A percentile compares a stretch with the other conserved stretches of the same genome.
These are phyloP conservation scores for Planococcus citri DNA, from an alignment of 1,140 invertebrate species.

Conservation along the genomic window DNA sequence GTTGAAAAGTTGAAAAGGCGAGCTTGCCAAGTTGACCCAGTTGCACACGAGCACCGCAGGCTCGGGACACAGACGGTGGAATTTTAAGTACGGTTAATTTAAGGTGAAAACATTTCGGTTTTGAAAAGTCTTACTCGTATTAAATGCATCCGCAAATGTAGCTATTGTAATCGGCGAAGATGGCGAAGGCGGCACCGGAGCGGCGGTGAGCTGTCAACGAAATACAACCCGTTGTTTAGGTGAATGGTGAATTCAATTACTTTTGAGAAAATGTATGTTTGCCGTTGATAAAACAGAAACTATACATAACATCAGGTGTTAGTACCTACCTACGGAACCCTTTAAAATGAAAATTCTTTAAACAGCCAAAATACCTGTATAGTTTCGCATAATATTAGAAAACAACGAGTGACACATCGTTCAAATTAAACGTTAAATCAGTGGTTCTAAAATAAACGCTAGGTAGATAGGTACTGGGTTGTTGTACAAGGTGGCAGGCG, in stretches of 20 bases:
- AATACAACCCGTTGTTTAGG: neutral
- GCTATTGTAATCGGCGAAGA: neutral
- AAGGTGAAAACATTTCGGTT: neutral
- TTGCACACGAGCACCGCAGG: too few relatives aligned
- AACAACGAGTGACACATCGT: neutral
- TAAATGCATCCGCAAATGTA: slow-evolving; percentile 7
- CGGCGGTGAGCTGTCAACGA: neutral
- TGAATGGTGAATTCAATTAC: neutral
- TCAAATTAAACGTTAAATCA: neutral
- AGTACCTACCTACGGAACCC: neutral
- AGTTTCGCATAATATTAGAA: slow-evolving; percentile 7
- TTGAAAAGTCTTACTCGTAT: neutral
- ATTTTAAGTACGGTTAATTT: slow-evolving; percentile 2
- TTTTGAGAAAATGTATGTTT: neutral
- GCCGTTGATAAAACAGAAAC: neutral
- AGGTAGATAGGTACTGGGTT: too few relatives aligned
- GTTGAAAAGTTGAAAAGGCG: too few relatives aligned
- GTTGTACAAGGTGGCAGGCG: too few relatives aligned
- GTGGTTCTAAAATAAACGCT: neutral
- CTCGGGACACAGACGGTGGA: too few relatives aligned
- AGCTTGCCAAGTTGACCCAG: too few relatives aligned
- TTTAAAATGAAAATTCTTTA: slow-evolving; percentile 4
- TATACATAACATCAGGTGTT: slow-evolving; percentile 7
- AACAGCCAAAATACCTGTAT: neutral
- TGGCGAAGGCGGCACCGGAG: too few relatives aligned